Conservation (phyloP, 1,140 invertebrate genomes). For the Triops cancriformis region DNA sequence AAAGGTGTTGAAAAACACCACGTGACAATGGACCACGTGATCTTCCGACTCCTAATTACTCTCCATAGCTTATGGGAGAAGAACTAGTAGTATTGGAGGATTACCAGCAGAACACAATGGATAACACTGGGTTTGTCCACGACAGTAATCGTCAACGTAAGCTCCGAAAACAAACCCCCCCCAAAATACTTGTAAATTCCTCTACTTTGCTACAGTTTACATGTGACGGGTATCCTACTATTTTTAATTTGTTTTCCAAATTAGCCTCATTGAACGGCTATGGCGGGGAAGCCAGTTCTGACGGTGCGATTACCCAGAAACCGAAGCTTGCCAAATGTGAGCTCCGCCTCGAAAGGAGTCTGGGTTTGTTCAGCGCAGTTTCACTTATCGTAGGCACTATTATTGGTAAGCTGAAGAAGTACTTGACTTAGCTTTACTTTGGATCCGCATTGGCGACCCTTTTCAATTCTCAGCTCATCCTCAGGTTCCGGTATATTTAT, state of each 20-base stretch:
- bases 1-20: not conserved
- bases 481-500: not conserved
- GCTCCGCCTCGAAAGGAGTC: not conserved
- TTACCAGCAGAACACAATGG: not conserved
- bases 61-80: not conserved
- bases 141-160: not conserved
- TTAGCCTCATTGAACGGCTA: not conserved
- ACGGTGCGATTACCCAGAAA: not conserved
- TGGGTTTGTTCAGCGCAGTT: conserved; percentile 36
- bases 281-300: not conserved
- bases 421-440: not conserved
- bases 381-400: conserved; percentile 35
- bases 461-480: not conserved
- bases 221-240: not conserved
- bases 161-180: not conserved
- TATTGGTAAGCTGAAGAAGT: conserved; percentile 31
- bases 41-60: not conserved
- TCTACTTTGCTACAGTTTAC: not conserved
- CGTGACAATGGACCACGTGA: conserved; percentile 1
- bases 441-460: not conserved
- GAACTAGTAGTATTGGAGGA: not conserved
- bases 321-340: not conserved
- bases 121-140: not conserved
- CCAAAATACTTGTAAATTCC: too few relatives aligned
- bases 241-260: not conserved